Evolutionary conservation across 2,113 vertebrate species (phyloP).

Genomic region (Stigmatopora argus): DNA sequence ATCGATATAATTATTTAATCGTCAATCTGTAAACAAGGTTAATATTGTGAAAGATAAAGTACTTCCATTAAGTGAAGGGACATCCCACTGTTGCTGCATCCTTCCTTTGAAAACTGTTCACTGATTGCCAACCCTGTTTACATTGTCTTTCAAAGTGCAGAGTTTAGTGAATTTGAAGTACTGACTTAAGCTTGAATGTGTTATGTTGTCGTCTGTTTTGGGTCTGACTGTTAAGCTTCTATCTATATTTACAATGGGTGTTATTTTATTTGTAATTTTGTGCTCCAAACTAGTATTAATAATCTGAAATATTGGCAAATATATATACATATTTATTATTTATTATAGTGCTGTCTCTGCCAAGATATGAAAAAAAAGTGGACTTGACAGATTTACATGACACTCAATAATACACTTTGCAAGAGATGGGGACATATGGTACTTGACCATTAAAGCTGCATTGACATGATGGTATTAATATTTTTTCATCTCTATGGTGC

Average conservation of each 20-base stretch:
- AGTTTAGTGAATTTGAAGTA: constrained; percentile 24
- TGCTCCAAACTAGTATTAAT: constrained; percentile 27
- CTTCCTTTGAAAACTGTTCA: neutral
- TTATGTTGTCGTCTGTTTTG: neutral
- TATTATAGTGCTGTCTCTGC: neutral
- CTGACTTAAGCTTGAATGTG: neutral
- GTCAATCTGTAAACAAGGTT: constrained; percentile 1
- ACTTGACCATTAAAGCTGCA: too few species aligned
- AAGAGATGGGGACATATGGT: neutral
- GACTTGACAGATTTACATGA: neutral
- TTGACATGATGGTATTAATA: too few species aligned
- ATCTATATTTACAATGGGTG: constrained; percentile 10
- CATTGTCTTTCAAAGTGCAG: neutral
- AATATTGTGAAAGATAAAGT: constrained; percentile 25
- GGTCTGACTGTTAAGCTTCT: constrained; percentile 1
- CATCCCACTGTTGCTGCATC: constrained; percentile 17
- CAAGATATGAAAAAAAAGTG: neutral
- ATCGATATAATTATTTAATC: neutral
- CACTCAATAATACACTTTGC: neutral
- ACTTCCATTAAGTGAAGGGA: constrained; percentile 23
- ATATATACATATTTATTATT: constrained; percentile 33
- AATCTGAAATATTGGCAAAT: constrained; percentile 38
- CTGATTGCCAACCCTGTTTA: neutral
- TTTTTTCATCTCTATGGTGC: too few species aligned
- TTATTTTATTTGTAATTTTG: constrained; percentile 31